These are phyloP conservation scores for Chloroclystis v-ata DNA, from an alignment of 2,888 invertebrate species.

Conservation along the genomic window DNA sequence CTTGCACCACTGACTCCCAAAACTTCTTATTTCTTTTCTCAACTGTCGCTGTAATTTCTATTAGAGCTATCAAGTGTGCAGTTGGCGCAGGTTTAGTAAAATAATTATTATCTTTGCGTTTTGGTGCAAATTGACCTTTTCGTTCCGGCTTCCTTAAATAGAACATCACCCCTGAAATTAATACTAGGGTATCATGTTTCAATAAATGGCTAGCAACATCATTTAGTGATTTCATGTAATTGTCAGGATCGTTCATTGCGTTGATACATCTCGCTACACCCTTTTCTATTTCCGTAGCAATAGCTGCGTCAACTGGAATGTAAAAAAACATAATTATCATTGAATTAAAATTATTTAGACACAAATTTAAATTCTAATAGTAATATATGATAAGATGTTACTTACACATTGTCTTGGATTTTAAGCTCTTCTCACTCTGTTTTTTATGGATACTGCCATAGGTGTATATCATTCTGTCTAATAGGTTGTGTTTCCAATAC, in stretches of 20 bases:
- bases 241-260: not conserved
- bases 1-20: slow-evolving; percentile 42
- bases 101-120: no score
- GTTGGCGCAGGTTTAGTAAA: slow-evolving; percentile 32
- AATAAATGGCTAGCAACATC: not conserved
- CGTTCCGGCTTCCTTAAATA: slow-evolving; percentile 7
- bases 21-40: slow-evolving; percentile 34
- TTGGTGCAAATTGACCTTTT: slow-evolving; percentile 1
- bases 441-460: slow-evolving; percentile 2
- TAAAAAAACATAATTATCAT: not conserved
- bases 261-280: slow-evolving; percentile 10
- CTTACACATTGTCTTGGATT: not conserved
- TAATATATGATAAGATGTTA: no score
- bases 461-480: slow-evolving; percentile 8
- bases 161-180: slow-evolving; percentile 2
- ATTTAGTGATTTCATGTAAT: slow-evolving; percentile 2
- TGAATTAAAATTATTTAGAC: not conserved
- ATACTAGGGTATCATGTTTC: not conserved
- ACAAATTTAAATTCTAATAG: no score
- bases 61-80: slow-evolving; percentile 56
- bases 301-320: slow-evolving; percentile 6
- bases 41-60: slow-evolving; percentile 51
- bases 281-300: slow-evolving; percentile 8
- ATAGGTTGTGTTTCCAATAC: slow-evolving; percentile 6
- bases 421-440: no score